Evolutionary conservation across 2,888 invertebrate genomes (phyloP), one percentile per base, ranked within the genome.

Genomic region (Pherbina coryleti): DNA sequence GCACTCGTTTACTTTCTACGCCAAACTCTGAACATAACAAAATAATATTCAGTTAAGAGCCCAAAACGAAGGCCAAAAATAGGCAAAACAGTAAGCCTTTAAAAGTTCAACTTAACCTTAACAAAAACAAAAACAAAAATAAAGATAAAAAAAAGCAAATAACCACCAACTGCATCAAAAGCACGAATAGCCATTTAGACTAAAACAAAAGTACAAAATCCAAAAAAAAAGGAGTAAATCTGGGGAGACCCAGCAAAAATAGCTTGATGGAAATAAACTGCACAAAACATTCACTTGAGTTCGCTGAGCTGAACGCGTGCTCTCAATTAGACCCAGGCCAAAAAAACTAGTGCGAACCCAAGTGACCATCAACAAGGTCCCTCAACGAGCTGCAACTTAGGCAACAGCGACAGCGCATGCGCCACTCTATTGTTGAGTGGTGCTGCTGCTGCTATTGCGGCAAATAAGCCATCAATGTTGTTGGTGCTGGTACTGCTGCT

Each of bases 31-130:
- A 31, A 55, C 28, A 71, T 31, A 72, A 72, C 57, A 74, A 49
- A 4, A 71, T 25, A 11, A 55, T 28, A 31, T 2, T 14, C 44
- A 8, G 17, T 19, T 7, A 17, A 28, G n/a, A 31, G 7, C 1
- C 8, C 37, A 72, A 57, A 25, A 51, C 2, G n/a, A 51, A 67
- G 53, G 9, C 7, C n/a, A 37, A 60, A n/a, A 60, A 60, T 44
- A 25, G 34, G 64, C 64, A 11, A 62, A 64, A 74, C 7, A 17
- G 19, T 5, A 8, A 34, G 25, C 37, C 22, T 19, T 31, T 34
- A 57, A 75, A 75, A 34, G 31, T 66, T 69, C 55, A 75, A 75
- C 75, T 67, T 75, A 31, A 67, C 67, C 75, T 75, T 67, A 53
- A 34, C 17, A 51, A 5, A 51, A n/a, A 8, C n/a, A 31, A 31